phyloP scores from a whole-genome alignment of 2,888 invertebrate species.

The Lydus trimaculatus region DNA sequence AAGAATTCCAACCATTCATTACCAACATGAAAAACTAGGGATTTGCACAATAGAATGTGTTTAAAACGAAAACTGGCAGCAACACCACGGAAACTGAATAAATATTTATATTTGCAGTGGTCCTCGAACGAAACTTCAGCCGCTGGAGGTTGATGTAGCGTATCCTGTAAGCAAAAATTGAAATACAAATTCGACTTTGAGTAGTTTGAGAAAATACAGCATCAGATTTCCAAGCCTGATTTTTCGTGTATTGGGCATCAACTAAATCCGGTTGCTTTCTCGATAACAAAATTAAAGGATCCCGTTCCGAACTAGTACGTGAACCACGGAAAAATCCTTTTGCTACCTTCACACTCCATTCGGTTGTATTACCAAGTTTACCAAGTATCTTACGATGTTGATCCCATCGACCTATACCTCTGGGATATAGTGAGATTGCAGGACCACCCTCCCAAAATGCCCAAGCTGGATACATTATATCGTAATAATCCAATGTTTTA shows the following conservation, averaged over 20 bases:
- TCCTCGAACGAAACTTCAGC: constrained; percentile 87
- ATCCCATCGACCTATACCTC: constrained; percentile 91
- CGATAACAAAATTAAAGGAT: constrained; percentile 84
- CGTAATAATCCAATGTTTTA: constrained; percentile 84
- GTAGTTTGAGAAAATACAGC: constrained; percentile 63
- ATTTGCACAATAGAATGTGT: constrained; percentile 92
- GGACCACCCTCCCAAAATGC: constrained; percentile 99
- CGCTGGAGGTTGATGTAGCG: constrained; percentile 83
- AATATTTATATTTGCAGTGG: constrained; percentile 91
- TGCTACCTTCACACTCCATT: constrained; percentile 78
- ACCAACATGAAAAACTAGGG: constrained; percentile 93
- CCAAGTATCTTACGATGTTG: constrained; percentile 66
- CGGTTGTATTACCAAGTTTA: constrained; percentile 71
- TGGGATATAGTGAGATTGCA: constrained; percentile 91
- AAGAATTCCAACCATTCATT: constrained; percentile 96
- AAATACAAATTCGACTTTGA: constrained; percentile 6
- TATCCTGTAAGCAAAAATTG: constrained; percentile 81
- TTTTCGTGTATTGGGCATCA: constrained; percentile 96
- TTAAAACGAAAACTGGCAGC: constrained; percentile 98
- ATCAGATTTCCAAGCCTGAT: constrained; percentile 97
- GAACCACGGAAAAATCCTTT: constrained; percentile 93
- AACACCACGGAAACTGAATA: constrained; percentile 96
- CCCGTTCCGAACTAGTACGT: constrained; percentile 89
- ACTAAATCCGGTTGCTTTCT: constrained; percentile 77
- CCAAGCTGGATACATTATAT: constrained; percentile 97